These are phyloP conservation scores for Xestoiulus laeticollis DNA, from an alignment of 2,888 invertebrate species.

Conservation along the genomic window DNA sequence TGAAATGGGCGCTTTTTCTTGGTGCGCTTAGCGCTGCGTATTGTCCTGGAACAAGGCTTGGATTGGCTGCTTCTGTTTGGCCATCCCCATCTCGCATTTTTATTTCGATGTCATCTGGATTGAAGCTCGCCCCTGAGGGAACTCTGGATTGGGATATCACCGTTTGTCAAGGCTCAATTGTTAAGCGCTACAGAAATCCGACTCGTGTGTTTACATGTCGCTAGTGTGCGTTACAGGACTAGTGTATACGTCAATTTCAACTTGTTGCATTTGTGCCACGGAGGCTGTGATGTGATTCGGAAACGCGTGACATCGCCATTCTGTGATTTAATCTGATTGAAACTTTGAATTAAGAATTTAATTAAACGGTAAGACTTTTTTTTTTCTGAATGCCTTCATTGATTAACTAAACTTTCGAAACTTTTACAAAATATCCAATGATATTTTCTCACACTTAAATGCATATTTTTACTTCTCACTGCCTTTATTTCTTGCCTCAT, in stretches of 20 bases:
- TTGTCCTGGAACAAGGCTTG: background rate
- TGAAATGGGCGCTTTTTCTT: constrained; percentile 11
- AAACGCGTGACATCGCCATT: background rate
- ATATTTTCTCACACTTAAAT: no score
- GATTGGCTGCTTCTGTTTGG: constrained; percentile 20
- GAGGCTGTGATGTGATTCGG: background rate
- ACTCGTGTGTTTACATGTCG: constrained; percentile 23
- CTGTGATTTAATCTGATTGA: constrained; percentile 1
- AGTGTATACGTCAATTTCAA: background rate
- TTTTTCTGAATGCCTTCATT: background rate
- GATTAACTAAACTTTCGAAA: background rate
- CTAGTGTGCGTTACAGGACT: background rate
- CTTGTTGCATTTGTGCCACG: constrained; percentile 23
- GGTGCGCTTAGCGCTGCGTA: background rate
- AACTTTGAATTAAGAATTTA: background rate
- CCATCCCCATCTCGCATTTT: background rate
- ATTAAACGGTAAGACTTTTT: background rate
- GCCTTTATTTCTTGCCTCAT: no score
- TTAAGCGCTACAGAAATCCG: constrained; percentile 34
- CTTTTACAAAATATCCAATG: no score
- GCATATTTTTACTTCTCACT: no score
- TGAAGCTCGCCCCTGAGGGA: constrained; percentile 2
- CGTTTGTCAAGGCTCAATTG: constrained; percentile 22
- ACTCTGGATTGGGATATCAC: background rate
- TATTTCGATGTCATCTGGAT: background rate